Conservation (phyloP, 2,888 invertebrate species). For the Scelioninae gen. 1 region DNA sequence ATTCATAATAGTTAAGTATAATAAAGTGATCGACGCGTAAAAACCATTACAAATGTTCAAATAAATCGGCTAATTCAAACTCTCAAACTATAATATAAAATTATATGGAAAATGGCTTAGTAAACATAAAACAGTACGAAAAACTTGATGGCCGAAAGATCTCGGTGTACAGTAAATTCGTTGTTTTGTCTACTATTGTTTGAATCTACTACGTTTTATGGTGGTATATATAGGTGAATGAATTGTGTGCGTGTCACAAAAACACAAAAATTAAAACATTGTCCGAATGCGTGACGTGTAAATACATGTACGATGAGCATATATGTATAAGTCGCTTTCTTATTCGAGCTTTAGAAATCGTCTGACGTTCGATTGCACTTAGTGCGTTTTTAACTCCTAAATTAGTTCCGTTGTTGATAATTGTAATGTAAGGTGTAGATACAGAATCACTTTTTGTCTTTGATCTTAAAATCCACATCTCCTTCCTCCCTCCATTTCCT, state of each 20-base stretch:
- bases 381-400: constrained; percentile 67
- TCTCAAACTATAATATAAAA: neutral
- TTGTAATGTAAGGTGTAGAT: constrained; percentile 72
- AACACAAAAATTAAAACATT: constrained; percentile 35
- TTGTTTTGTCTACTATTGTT: constrained; percentile 74
- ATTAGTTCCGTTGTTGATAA: constrained; percentile 70
- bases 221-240: constrained; percentile 64
- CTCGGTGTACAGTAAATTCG: constrained; percentile 81
- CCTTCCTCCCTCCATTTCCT: constrained; percentile 2
- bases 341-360: constrained; percentile 61
- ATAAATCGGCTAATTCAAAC: no score
- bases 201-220: constrained; percentile 68
- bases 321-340: constrained; percentile 67
- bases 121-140: constrained; percentile 57
- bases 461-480: constrained; percentile 12
- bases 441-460: constrained; percentile 57
- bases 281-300: constrained; percentile 72
- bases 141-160: constrained; percentile 80
- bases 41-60: neutral
- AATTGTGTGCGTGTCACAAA: constrained; percentile 54
- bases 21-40: no score
- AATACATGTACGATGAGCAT: constrained; percentile 69
- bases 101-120: neutral
- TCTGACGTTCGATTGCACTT: constrained; percentile 63
- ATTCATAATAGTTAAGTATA: no score